Evolutionary conservation across 2,113 vertebrate species (phyloP).

Genomic region (Pseudorectes ferrugineus): DNA sequence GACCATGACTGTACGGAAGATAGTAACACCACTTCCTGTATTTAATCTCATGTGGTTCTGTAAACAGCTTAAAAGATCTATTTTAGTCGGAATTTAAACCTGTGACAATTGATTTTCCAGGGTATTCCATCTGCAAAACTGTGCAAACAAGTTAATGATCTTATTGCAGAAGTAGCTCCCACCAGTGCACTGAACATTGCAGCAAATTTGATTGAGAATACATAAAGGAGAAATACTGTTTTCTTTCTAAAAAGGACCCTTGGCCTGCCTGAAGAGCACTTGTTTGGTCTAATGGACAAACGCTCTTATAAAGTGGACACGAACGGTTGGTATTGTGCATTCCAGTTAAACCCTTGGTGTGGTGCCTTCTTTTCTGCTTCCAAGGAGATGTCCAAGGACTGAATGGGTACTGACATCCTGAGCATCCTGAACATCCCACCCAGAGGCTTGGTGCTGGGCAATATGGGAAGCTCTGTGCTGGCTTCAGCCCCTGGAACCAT

Average conservation of each 20-base stretch:
- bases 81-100: not conserved
- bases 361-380: not conserved
- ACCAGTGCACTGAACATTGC: not conserved
- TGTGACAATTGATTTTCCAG: not conserved
- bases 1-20: not conserved
- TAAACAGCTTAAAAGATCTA: not conserved
- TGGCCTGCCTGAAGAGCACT: not conserved
- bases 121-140: not conserved
- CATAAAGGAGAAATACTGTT: not conserved
- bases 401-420: not conserved
- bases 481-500: not conserved
- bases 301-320: not conserved
- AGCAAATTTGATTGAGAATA: not conserved
- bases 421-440: not conserved
- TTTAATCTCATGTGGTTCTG: not conserved
- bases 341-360: not conserved
- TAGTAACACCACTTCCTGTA: not conserved
- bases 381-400: not conserved
- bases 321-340: not conserved
- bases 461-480: not conserved
- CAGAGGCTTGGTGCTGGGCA: fast-evolving
- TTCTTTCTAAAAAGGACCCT: not conserved
- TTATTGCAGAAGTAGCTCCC: not conserved
- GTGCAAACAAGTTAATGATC: not conserved
- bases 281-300: not conserved